Evolutionary conservation across 2,797 vertebrate genomes (phyloP).

Genomic region (Sebastes glaucus): DNA sequence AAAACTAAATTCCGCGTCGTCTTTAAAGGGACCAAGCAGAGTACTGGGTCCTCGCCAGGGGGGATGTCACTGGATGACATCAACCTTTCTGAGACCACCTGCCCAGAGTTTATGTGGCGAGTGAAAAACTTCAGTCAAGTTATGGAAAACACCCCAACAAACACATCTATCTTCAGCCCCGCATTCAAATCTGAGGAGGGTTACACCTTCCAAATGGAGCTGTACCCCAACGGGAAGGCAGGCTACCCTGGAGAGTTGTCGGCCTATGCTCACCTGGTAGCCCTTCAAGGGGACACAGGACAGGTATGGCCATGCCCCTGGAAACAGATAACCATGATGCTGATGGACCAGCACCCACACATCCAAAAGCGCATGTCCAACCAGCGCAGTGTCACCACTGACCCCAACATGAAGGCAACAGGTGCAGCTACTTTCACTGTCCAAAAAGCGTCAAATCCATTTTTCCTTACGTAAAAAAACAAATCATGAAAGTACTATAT

Average conservation of each 20-base stretch:
- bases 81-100: slow-evolving; percentile 91
- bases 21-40: slow-evolving; percentile 83
- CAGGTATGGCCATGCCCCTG: slow-evolving; percentile 83
- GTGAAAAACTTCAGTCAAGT: slow-evolving; percentile 87
- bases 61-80: slow-evolving; percentile 93
- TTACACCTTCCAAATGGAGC: slow-evolving; percentile 89
- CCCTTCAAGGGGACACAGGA: slow-evolving; percentile 80
- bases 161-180: slow-evolving; percentile 82
- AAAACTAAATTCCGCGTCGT: slow-evolving; percentile 88
- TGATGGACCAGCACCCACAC: slow-evolving; percentile 93
- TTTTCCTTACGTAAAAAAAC: not conserved
- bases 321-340: slow-evolving; percentile 91
- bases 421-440: slow-evolving; percentile 32
- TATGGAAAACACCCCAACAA: slow-evolving; percentile 67
- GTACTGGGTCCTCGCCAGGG: slow-evolving; percentile 67
- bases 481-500: not conserved
- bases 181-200: slow-evolving; percentile 87
- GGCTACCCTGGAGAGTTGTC: slow-evolving; percentile 67
- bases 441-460: not conserved
- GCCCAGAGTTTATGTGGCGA: slow-evolving; percentile 90
- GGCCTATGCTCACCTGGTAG: slow-evolving; percentile 86
- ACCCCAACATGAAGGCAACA: slow-evolving; percentile 76
- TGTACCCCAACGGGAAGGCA: slow-evolving; percentile 73
- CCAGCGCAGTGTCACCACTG: slow-evolving; percentile 90
- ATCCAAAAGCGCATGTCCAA: slow-evolving; percentile 92